phyloP scores from a whole-genome alignment of 2,113 vertebrate genomes.

The Megatriorchis doriae region DNA sequence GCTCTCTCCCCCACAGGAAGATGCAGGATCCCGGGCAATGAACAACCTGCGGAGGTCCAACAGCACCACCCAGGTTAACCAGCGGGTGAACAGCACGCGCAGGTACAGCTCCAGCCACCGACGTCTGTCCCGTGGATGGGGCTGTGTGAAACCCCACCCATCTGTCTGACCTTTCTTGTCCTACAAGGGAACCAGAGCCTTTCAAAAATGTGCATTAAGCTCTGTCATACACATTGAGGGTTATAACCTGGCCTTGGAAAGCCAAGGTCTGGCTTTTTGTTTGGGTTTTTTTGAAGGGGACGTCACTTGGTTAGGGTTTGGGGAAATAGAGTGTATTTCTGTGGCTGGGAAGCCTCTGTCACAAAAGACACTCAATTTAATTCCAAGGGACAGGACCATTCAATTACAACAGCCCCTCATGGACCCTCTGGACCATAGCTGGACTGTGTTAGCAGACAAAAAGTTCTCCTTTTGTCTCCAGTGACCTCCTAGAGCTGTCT shows the following conservation, averaged over 20 bases:
- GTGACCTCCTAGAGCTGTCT: neutral
- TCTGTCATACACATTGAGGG: rapidly evolving
- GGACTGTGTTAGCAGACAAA: neutral
- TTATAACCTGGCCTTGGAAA: neutral
- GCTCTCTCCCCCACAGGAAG: conserved; percentile 62
- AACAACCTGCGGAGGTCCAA: conserved; percentile 91
- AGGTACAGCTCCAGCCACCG: conserved; percentile 66
- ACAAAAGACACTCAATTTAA: neutral
- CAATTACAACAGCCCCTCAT: neutral
- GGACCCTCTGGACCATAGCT: neutral
- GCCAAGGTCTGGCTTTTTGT: neutral
- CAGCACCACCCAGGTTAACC: conserved; percentile 89
- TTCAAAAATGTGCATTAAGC: too few relatives aligned
- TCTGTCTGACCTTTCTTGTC: neutral
- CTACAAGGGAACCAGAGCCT: neutral
- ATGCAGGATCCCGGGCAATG: conserved; percentile 76
- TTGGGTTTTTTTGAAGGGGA: neutral
- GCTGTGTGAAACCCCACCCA: neutral
- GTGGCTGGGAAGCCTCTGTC: neutral
- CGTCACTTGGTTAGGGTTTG: neutral
- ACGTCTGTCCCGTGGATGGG: rapidly evolving
- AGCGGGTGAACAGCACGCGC: conserved; percentile 59
- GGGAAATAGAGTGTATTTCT: neutral
- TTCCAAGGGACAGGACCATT: neutral
- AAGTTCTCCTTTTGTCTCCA: neutral